Conservation (phyloP, 2,113 vertebrate genomes). For the Ailurus styani region DNA sequence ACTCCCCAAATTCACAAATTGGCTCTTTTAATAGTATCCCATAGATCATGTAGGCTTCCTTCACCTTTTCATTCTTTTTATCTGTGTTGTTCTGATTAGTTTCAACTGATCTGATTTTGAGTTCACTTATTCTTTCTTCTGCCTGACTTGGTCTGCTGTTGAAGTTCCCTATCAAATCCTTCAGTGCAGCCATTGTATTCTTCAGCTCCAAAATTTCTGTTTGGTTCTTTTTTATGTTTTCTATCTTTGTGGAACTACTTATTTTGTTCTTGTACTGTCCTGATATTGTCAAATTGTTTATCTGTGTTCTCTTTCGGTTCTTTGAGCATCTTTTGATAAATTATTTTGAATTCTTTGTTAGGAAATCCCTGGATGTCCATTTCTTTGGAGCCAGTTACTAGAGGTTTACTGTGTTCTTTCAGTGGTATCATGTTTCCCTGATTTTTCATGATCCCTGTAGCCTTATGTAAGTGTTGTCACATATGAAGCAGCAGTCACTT, state of each 20-base stretch:
- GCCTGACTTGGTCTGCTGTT: background rate
- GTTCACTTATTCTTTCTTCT: background rate
- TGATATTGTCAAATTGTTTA: background rate
- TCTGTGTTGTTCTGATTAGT: background rate
- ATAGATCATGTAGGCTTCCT: background rate
- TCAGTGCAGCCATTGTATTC: too few relatives aligned
- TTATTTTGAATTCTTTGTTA: background rate
- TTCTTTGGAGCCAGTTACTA: background rate
- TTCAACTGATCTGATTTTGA: background rate
- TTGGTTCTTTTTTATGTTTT: background rate
- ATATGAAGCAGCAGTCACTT: background rate
- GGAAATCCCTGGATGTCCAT: background rate
- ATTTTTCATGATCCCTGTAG: background rate
- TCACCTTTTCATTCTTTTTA: background rate
- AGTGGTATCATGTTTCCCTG: background rate
- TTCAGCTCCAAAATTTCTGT: background rate
- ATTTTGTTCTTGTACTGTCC: background rate
- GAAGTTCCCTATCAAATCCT: background rate
- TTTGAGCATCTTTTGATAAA: background rate
- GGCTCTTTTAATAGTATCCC: background rate
- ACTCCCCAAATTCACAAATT: background rate
- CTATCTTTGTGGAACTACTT: background rate
- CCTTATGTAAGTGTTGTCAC: background rate
- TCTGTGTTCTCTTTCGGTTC: background rate
- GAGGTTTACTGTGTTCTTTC: background rate